Base-by-base conservation (phyloP, 2,888 invertebrate species). In the Agrotis clavis region DNA sequence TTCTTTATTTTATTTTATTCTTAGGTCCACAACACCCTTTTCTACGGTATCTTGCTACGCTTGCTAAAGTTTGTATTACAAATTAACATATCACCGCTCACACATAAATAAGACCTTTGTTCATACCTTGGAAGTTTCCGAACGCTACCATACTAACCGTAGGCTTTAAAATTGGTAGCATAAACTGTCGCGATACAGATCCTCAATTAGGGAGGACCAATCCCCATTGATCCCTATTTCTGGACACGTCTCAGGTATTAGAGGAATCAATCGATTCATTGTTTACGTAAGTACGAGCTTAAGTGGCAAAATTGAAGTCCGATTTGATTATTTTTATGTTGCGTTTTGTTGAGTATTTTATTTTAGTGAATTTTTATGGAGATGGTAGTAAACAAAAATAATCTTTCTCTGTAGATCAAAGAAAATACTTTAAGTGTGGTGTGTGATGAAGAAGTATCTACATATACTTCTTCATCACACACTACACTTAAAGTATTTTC, bases 101-200 rank as follows among this genome's bases (percentile, higher is more conserved):
- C 71, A 77, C 47, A 61, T 4, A 51, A n/a, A 73, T 70, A 51
- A 41, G 48, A 53, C 77, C 50, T 71, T 48, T 19, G 9, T n/a
- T 13, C n/a, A 61, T 51, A 76, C 68, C 66, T 70, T 67, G 65
- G 53, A 63, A 77, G 64, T 83, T 82, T 82, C 68, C 79, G 77
- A 81, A 81, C 83, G 77, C 77, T 75, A 70, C 25, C 73, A 6
- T 47, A 13, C 25, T 11, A 9, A 41, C 62, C n/a, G 54, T 81
- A 71, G 85, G 88, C 87, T 88, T 90, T 86, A 88, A 91, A 91
- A 90, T 87, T 87, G 90, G 89, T 90, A 85, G 86, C 86, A 82
- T 87, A 86, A 87, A 88, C 81, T 79, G 79, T 73, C 82, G 74
- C 81, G 85, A 87, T 89, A 89, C 86, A 80, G 88, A 90, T 88